Evolutionary conservation across 2,113 vertebrate species (phyloP).

Genomic region (Tor tambroides): DNA sequence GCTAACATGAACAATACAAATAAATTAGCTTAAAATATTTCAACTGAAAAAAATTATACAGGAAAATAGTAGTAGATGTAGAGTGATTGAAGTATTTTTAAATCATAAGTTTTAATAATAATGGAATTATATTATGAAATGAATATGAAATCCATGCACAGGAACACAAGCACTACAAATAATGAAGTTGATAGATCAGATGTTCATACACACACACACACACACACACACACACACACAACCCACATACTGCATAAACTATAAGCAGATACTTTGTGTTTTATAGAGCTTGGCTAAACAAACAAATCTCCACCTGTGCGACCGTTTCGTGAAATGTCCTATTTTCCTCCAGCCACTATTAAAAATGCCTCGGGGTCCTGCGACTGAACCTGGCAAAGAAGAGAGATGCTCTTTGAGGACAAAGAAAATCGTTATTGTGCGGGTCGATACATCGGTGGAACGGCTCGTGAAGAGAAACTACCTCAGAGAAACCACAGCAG

Average conservation of each 20-base stretch:
- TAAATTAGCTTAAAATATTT: not conserved
- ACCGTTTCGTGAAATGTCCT: constrained; percentile 16
- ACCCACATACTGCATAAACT: not conserved
- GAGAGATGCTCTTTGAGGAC: constrained; percentile 54
- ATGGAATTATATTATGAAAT: too few relatives aligned
- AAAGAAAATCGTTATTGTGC: constrained; percentile 48
- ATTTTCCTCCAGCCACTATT: constrained; percentile 39
- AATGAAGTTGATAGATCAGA: not conserved
- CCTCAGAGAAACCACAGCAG: constrained; percentile 27
- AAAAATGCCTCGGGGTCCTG: constrained; percentile 64
- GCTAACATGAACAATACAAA: not conserved
- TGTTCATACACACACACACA: not conserved
- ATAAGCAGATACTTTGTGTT: constrained; percentile 8
- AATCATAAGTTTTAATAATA: too few relatives aligned
- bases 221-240: not conserved
- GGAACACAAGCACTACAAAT: not conserved
- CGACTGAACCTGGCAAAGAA: constrained; percentile 44
- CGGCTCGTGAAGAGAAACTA: constrained; percentile 43
- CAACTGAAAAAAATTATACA: not conserved
- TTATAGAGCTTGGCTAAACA: constrained; percentile 44
- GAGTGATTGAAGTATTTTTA: not conserved
- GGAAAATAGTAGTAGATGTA: not conserved
- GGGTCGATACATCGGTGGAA: constrained; percentile 53
- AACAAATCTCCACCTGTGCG: constrained; percentile 35
- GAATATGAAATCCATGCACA: not conserved